Percentiles rank a stretch among this genome's conserved stretches.
Evolutionary conservation across 2,797 vertebrate genomes (phyloP).

Genomic region (Paramormyrops hopkinsi): DNA sequence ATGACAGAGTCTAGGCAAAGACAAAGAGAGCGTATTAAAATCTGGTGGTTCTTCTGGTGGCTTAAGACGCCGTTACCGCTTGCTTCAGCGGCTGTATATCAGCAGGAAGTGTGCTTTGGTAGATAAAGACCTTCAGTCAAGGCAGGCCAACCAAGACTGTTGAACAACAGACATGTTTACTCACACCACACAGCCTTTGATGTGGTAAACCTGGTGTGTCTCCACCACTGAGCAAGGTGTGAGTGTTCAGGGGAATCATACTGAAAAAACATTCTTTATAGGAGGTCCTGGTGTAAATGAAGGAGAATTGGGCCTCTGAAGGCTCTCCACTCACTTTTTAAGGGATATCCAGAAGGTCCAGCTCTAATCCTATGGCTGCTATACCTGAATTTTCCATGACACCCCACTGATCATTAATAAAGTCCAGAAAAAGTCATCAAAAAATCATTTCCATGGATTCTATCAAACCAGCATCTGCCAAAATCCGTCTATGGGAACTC

Average conservation of each 20-base stretch:
- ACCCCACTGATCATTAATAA: background rate
- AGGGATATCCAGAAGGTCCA: background rate
- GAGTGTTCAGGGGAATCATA: background rate
- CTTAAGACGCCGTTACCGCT: slow-evolving; percentile 26
- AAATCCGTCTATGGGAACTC: background rate
- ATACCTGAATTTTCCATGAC: background rate
- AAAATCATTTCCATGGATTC: background rate
- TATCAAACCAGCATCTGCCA: background rate
- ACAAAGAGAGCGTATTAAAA: background rate
- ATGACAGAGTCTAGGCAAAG: background rate
- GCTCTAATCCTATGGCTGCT: background rate
- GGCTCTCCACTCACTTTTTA: background rate
- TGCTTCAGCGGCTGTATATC: slow-evolving; percentile 33
- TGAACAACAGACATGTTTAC: slow-evolving; percentile 35
- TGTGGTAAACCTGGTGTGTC: slow-evolving; percentile 38
- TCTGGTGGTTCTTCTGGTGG: slow-evolving; percentile 10
- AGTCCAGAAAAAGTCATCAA: background rate
- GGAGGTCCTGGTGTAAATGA: background rate
- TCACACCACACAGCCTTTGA: slow-evolving; percentile 31
- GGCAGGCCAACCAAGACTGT: slow-evolving; percentile 29
- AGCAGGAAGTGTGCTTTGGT: slow-evolving; percentile 43
- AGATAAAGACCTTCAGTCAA: slow-evolving; percentile 42
- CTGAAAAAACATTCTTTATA: background rate
- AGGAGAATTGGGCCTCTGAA: background rate
- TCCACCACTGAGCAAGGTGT: slow-evolving; percentile 33